Base-by-base conservation (phyloP, 2,113 vertebrate species). In the Caretta caretta region DNA sequence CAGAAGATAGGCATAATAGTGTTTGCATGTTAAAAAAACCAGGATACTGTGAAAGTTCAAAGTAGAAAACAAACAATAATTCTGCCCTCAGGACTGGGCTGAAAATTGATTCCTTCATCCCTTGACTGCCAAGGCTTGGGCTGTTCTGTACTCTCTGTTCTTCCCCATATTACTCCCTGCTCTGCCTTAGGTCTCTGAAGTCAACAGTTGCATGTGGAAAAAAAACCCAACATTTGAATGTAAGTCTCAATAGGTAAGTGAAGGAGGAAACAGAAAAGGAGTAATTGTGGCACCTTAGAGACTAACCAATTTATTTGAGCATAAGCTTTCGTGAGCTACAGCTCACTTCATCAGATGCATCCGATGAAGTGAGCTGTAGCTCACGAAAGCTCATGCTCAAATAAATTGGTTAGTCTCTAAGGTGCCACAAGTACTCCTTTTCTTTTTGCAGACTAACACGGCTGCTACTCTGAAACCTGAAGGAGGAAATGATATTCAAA, bases 151-250 rank as follows among this genome's bases (percentile, higher is more conserved):
- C 86, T 62, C 65, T 42, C n/a, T 49, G 48, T 22, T 53, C 4
- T 51, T 49, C 46, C 57, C 56, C 56, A 27, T 3, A 27, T 80
- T 49, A 86, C 87, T 92, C 96, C 91, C 94, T 86, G 49, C 92
- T 62, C 95, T 93, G 85, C 96, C 91, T 92, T 93, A 78, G 95
- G 86, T 3, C 93, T 91, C 92, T 48, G 79, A 92, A 97, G 84
- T 81, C 94, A 86, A 54, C 83, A 24, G 87, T 82, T 38, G 35
- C 35, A 78, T 76, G 80, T 80, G 87, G 81, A 90, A 90, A 95
- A 92, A 49, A 81, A 97, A 93, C 94, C 87, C 80, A 83, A 95
- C 9, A 93, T 35, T 31, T 65, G 14, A 69, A 69, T 69, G 16
- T 49, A 89, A 95, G 90, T 80, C 35, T 62, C 83, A 88, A 80